A percentile compares a stretch with the other conserved stretches of the same genome.
phyloP scores from a whole-genome alignment of 2,888 invertebrate species.

The Drosophila bunnanda region DNA sequence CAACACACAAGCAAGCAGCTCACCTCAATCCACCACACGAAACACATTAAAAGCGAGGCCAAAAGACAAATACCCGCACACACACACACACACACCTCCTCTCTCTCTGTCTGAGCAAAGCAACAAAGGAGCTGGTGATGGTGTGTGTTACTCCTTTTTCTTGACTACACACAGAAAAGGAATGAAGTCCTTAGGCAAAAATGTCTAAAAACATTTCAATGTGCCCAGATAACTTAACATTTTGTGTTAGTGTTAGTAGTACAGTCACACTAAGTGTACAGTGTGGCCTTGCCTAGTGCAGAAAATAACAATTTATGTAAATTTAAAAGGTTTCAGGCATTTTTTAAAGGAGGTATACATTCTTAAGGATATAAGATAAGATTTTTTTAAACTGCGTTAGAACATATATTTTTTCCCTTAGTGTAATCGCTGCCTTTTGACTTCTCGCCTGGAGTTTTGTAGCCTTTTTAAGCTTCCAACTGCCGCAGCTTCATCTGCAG shows the following conservation, averaged over 20 bases:
- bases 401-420: background rate
- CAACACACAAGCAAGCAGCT: constrained; percentile 28
- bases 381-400: background rate
- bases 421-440: constrained; percentile 31
- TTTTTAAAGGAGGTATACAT: background rate
- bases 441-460: constrained; percentile 62
- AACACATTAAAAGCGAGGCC: constrained; percentile 46
- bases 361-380: too few species aligned
- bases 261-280: background rate
- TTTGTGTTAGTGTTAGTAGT: background rate
- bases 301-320: too few species aligned
- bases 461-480: constrained; percentile 67
- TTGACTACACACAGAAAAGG: background rate
- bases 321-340: background rate
- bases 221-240: background rate
- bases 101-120: constrained; percentile 27
- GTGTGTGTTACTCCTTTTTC: constrained; percentile 8
- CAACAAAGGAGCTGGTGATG: constrained; percentile 40
- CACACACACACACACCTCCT: background rate
- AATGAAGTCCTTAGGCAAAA: too few species aligned
- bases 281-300: background rate
- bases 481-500: constrained; percentile 45
- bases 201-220: background rate
- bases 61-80: constrained; percentile 27
- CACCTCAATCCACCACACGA: constrained; percentile 48